Evolutionary conservation across 2,888 invertebrate species (phyloP), one percentile per base, ranked within the genome.

Genomic region (Cataglyphis livida): DNA sequence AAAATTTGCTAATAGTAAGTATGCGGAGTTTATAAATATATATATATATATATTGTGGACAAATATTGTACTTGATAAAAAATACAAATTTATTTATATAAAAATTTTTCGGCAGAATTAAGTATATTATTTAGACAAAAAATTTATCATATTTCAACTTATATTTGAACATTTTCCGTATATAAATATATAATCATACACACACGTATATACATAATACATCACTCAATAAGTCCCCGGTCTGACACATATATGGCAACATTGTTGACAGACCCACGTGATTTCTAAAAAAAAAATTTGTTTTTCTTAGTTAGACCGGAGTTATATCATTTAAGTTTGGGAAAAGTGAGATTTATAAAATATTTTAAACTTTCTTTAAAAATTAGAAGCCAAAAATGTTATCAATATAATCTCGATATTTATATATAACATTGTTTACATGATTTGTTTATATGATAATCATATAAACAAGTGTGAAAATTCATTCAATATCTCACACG

Each of bases 11-110:
- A 73, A 54, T 41, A 78, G 44, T 66, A 71, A 82, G 82, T 82
- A 84, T 73, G 62, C 83, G 62, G 70, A 84, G 73, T 71, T 71
- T 64, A 84, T 81, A 85, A 85, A 88, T 70, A 86, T 70, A 79
- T 18, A 28, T 48, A 74, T 48, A 74, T 25, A 25, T 25, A 25
- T 25, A 25, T 25, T 25, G 25, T 25, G 25, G 25, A 25, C 21
- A 68, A 73, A 71, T 44, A 48, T 57, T n/a, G 6, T 3, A n/a
- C 25, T 66, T 41, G 54, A 48, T 38, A 21, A 28, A 25, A 44
- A 38, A 54, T n/a, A 38, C n/a, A 81, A 75, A 61, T 6, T 38
- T 71, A 25, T 64, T 48, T 64, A 32, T 9, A 62, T 81, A 10
- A 32, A 64, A 64, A 51, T 54, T 81, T 51, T 66, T 9, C 5